Evolutionary conservation across 2,113 vertebrate species (phyloP).

Genomic region (Malurus cyaneus): DNA sequence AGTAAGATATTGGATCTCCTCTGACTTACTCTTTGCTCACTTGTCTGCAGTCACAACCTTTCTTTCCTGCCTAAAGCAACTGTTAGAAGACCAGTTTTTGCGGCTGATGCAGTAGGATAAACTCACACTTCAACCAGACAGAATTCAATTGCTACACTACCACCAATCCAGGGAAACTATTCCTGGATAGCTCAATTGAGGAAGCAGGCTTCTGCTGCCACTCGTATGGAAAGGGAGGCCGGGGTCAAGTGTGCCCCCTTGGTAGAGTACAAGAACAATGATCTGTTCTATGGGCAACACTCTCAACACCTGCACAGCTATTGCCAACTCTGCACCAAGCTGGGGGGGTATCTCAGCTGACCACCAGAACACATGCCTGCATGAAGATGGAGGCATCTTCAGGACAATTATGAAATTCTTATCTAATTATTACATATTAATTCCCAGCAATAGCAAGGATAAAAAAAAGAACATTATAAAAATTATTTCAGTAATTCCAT

Average conservation of each 20-base stretch:
- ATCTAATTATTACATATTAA: neutral
- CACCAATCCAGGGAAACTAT: neutral
- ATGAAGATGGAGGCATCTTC: neutral
- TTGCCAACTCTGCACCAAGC: neutral
- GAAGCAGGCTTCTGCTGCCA: neutral
- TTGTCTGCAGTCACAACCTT: neutral
- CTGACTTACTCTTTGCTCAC: neutral
- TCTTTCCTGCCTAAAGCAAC: neutral
- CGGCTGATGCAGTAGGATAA: neutral
- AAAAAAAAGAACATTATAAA: neutral
- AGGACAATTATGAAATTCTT: neutral
- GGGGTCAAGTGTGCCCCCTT: fast-evolving
- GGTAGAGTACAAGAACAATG: neutral
- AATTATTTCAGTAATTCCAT: neutral
- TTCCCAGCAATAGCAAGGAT: neutral
- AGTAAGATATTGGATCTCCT: neutral
- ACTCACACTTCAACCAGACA: neutral
- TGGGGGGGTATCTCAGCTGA: neutral
- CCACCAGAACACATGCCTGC: neutral
- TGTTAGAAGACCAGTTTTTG: neutral
- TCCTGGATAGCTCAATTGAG: neutral
- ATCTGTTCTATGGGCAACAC: neutral
- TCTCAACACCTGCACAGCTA: neutral
- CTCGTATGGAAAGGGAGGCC: neutral
- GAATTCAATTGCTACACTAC: neutral